Evolutionary conservation across 2,797 vertebrate species (phyloP), one percentile per base, ranked within the genome.

Genomic region (Gymnoscopelus braueri): DNA sequence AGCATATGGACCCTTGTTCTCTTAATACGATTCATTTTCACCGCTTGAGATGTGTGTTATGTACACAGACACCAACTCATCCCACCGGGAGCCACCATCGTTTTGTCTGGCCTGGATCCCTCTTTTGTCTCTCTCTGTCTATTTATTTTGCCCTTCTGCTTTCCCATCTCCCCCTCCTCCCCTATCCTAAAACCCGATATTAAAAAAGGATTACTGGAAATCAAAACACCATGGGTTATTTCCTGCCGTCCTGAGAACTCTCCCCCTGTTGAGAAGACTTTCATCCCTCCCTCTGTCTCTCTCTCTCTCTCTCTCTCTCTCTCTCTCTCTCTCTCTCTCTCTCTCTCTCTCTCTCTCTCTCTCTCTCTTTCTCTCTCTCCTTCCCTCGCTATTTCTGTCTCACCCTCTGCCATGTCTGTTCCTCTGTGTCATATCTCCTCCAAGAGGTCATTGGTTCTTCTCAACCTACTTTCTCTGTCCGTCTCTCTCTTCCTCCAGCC

Each of bases 201-300:
- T 92, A 92, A 91, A 90, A 91, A 92, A 64, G 88, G 92, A 93
- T 93, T 89, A 93, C 76, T 3, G 53, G 69, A 75, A 29, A 44
- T 44, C 6, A 51, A 89, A 90, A 87, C 81, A 87, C 88, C 88
- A 76, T 78, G 76, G 81, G 76, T 74, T 83, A 89, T 91, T 89
- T 93, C 89, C 89, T 89, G 83, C 79, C 70, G 5, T 79, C 81
- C 77, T 74, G 66, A 82, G 80, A 86, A 83, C 77, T 62, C 24
- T 73, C 10, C 70, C 72, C 79, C 80, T 62, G 73, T 75, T 35
- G 78, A 60, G 69, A 82, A 59, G 24, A 71, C 60, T 84, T 51
- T 51, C 62, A 74, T 71, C 68, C 15, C 79, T 51, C 50, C 5
- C 50, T 51, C n/a, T n/a, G 6, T 13, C 50, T 7, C 50, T 13